Base-by-base conservation (phyloP, 2,888 invertebrate genomes). In the Biston stratarius region DNA sequence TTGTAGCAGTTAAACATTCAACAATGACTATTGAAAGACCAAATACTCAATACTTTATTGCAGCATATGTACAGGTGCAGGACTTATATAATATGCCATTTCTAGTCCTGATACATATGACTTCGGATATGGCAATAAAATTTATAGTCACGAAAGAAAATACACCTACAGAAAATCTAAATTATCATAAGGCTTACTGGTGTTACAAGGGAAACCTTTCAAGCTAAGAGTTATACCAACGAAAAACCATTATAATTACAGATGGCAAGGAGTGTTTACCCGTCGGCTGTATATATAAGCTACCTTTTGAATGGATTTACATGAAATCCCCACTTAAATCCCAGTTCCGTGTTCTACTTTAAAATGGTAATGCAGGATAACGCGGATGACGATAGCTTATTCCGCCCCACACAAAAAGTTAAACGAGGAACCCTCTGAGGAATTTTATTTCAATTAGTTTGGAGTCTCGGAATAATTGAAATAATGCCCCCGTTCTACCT, bases 321-420 rank as follows among this genome's bases (percentile, higher is more conserved):
- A 73, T 71, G 52, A 69, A 79, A 82, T 79, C 81, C 79, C 62
- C 73, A 79, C 76, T 83, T 80, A 82, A 84, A 83, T 81, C 82
- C 77, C 70, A 74, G 78, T 73, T 79, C 78, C 75, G 67, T 81
- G 81, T 82, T 83, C 76, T 74, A 78, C 77, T 83, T 83, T 83
- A 83, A 84, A 86, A 86, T 86, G 86, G 80, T 85, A 88, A 88
- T 86, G 76, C 78, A 75, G 81, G 83, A 83, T 86, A 86, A 87
- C 80, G 76, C 73, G 80, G 84, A 83, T 85, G 72, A 85, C 78
- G 76, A 75, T 73, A 83, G 86, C 81, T 85, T 84, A 84, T 79
- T 77, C 74, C 74, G 69, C 77, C 76, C 74, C 72, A 70, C 71
- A 78, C 71, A 80, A 81, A 83, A 85, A 82, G 77, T 81, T 79